Percentiles rank a stretch among this genome's conserved stretches.
Conservation (phyloP, 2,888 invertebrate genomes). For the Stomorhina lunata region DNA sequence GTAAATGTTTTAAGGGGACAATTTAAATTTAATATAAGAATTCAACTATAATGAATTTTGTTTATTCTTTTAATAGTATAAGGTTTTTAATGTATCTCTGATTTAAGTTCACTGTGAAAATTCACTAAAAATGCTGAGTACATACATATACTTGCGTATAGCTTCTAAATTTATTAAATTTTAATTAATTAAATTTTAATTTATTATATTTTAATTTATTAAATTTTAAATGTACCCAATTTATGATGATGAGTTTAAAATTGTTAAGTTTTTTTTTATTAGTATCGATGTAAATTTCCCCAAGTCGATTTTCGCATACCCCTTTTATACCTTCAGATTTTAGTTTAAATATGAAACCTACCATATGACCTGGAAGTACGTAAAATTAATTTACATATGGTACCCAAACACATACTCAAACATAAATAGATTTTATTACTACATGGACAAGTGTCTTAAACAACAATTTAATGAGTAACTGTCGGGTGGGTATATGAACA, state of each 20-base stretch:
- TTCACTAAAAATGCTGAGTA: too few species aligned
- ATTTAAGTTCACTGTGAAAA: too few species aligned
- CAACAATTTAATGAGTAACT: neutral
- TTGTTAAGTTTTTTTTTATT: neutral
- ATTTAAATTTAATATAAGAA: neutral
- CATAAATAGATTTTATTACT: neutral
- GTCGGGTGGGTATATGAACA: neutral
- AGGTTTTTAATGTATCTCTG: too few species aligned
- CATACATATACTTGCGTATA: too few species aligned
- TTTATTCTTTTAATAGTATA: too few species aligned
- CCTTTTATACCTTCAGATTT: neutral
- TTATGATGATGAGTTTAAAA: neutral
- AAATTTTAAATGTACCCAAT: too few species aligned
- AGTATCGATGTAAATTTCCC: too few species aligned
- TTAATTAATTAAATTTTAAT: too few species aligned
- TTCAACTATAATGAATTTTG: too few species aligned
- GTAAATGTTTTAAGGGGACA: neutral
- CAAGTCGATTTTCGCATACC: neutral
- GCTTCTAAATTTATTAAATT: too few species aligned
- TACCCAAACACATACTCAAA: neutral
- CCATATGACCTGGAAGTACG: neutral
- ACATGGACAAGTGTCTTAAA: neutral
- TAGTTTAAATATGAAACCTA: neutral
- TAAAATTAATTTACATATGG: neutral
- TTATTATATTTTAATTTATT: too few species aligned